phyloP scores from a whole-genome alignment of 2,797 vertebrate genomes.

The Botia almorhae region DNA sequence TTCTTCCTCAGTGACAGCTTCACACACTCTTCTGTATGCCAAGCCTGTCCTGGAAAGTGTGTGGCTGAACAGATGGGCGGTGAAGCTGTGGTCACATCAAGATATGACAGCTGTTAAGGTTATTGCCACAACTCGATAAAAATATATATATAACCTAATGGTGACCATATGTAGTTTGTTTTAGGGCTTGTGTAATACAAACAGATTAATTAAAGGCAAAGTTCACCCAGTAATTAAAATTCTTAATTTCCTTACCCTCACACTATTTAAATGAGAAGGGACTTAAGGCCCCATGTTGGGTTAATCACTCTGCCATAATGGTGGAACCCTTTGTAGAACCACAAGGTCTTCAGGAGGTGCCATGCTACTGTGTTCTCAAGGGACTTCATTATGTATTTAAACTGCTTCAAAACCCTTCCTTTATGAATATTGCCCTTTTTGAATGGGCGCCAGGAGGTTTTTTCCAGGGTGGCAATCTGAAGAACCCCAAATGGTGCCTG shows the following conservation, averaged over 20 bases:
- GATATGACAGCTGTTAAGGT: slow-evolving; percentile 5
- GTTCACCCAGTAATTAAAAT: background rate
- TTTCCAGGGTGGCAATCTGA: background rate
- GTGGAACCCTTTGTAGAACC: background rate
- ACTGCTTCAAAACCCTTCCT: no score
- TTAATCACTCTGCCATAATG: background rate
- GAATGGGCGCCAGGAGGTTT: background rate
- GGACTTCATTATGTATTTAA: no score
- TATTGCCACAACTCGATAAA: slow-evolving; percentile 19
- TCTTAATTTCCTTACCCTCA: background rate
- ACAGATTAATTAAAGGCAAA: background rate
- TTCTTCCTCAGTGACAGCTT: slow-evolving; percentile 30
- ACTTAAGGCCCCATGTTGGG: background rate
- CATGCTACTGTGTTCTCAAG: background rate
- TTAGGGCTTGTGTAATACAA: background rate
- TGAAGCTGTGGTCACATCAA: background rate
- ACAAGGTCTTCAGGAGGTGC: background rate
- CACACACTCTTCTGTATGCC: slow-evolving; percentile 10
- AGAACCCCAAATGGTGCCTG: no score
- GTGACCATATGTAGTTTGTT: background rate
- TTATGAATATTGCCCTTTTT: background rate
- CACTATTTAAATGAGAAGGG: background rate
- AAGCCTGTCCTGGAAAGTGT: slow-evolving; percentile 1
- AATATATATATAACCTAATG: background rate
- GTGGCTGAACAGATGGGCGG: slow-evolving; percentile 29